A percentile compares a stretch with the other conserved stretches of the same genome.
Evolutionary conservation across 2,113 vertebrate genomes (phyloP).

Genomic region (Cynopterus brachyotis): DNA sequence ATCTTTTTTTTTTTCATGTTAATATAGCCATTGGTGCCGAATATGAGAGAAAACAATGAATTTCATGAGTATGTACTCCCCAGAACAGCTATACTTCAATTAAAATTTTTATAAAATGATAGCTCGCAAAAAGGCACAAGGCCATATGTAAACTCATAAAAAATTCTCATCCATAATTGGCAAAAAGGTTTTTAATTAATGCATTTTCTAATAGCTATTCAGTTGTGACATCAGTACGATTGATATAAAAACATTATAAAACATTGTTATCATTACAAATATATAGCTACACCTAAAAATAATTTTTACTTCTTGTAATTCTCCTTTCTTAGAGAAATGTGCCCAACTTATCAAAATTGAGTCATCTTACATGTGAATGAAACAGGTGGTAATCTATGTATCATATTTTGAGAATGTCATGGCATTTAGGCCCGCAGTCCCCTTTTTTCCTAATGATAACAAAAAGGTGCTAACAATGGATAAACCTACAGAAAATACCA

Average conservation of each 20-base stretch:
- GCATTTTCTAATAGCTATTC: background rate
- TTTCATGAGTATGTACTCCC: background rate
- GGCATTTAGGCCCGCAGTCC: background rate
- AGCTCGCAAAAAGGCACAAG: background rate
- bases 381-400: background rate
- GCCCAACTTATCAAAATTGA: background rate
- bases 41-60: background rate
- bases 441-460: background rate
- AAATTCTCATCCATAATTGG: slow-evolving; percentile 2
- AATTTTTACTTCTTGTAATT: background rate
- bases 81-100: background rate
- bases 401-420: background rate
- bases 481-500: background rate
- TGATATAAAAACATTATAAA: background rate
- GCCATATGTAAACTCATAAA: slow-evolving; percentile 10
- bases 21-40: background rate
- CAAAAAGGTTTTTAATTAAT: slow-evolving; percentile 17
- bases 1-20: slow-evolving; percentile 18
- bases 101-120: slow-evolving; percentile 51
- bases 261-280: background rate
- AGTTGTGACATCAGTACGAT: background rate
- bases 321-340: background rate
- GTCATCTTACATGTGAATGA: background rate
- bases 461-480: background rate
- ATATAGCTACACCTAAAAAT: background rate